A percentile compares a stretch with the other conserved stretches of the same genome.
phyloP scores from a whole-genome alignment of 2,797 vertebrate species.

The Novumbra hubbsi region DNA sequence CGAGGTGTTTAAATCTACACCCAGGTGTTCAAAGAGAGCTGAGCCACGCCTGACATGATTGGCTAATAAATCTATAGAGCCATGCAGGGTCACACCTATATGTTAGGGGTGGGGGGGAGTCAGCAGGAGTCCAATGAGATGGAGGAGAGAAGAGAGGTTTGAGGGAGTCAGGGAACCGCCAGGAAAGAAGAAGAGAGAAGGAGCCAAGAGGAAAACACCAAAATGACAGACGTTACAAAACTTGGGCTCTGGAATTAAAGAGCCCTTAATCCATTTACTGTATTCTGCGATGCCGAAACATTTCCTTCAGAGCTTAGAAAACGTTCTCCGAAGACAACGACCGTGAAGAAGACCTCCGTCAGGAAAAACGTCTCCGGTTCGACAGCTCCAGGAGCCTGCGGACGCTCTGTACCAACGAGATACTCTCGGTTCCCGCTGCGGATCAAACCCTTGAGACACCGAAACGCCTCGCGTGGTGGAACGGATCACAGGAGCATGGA shows the following conservation, averaged over 20 bases:
- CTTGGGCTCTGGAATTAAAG: not conserved
- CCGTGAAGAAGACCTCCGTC: too few species aligned
- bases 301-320: not conserved
- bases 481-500: not conserved
- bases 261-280: not conserved
- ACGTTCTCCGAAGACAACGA: not conserved
- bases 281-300: not conserved
- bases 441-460: not conserved
- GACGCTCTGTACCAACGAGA: not conserved
- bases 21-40: conserved; percentile 42
- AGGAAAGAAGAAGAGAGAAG: not conserved
- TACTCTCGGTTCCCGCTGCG: conserved; percentile 12
- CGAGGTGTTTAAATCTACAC: conserved; percentile 58
- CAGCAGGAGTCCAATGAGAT: conserved; percentile 45
- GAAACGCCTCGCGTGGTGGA: not conserved
- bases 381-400: not conserved
- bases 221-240: conserved; percentile 1
- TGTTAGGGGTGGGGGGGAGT: conserved; percentile 50
- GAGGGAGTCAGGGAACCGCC: not conserved
- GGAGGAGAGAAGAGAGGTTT: not conserved
- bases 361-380: too few species aligned
- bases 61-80: conserved; percentile 65
- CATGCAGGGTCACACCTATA: conserved; percentile 57
- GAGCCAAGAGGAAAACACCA: not conserved
- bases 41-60: conserved; percentile 40